phyloP scores from a whole-genome alignment of 1,140 invertebrate species.

The Bombus difficillimus region DNA sequence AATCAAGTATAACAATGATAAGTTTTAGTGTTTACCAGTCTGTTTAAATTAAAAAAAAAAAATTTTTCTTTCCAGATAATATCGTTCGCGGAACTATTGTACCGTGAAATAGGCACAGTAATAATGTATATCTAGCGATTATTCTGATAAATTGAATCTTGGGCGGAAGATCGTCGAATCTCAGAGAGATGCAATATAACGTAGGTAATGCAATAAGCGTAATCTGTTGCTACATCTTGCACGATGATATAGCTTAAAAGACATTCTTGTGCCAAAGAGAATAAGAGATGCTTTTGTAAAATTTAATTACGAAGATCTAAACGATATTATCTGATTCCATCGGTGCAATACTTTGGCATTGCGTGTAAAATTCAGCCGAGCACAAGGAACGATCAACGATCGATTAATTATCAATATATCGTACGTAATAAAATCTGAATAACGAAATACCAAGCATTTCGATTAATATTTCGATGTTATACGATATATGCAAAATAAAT shows the following conservation, averaged over 20 bases:
- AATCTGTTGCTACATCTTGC: background rate
- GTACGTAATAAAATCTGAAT: background rate
- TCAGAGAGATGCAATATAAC: no score
- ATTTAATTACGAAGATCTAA: no score
- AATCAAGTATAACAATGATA: background rate
- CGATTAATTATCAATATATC: background rate
- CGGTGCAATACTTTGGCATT: background rate
- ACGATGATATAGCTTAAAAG: background rate
- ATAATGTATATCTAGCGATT: background rate
- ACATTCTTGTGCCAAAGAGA: background rate
- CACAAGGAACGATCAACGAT: background rate
- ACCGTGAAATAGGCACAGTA: background rate
- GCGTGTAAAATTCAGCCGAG: background rate
- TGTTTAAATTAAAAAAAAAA: background rate
- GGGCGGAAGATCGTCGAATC: background rate
- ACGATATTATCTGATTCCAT: background rate
- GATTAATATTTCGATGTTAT: no score
- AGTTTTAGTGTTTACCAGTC: background rate
- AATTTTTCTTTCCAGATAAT: no score
- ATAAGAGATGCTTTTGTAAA: background rate
- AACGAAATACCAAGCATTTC: no score
- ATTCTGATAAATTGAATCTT: background rate
- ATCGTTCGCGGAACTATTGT: no score
- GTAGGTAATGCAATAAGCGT: no score
- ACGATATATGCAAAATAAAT: no score